Percentiles rank a stretch among this genome's conserved stretches.
These are phyloP conservation scores for Pantherophis vulpinus DNA, from an alignment of 2,797 vertebrate genomes.

Conservation along the genomic window DNA sequence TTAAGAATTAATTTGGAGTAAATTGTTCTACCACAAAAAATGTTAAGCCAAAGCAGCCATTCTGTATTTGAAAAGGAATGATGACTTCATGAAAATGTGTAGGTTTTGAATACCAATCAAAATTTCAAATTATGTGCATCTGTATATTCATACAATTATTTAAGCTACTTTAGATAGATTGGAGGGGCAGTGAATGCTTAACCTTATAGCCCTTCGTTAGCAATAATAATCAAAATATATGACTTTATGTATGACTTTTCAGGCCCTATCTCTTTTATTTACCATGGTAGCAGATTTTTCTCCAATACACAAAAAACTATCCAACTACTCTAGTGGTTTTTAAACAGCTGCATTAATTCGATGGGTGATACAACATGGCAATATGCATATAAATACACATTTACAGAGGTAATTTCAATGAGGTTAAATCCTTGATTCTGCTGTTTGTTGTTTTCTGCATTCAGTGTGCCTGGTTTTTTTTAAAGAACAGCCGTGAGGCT, in stretches of 20 bases:
- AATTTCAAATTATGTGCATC: neutral
- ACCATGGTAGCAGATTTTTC: conserved; percentile 9
- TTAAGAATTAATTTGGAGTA: neutral
- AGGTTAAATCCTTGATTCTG: conserved; percentile 5
- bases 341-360: conserved; percentile 45
- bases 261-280: neutral
- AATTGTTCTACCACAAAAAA: neutral
- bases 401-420: neutral
- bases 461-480: conserved; percentile 37
- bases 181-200: neutral
- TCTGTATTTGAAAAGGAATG: neutral
- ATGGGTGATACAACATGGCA: conserved; percentile 9
- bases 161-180: neutral
- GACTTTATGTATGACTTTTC: neutral
- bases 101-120: neutral
- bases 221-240: neutral
- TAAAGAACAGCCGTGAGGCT: conserved; percentile 11
- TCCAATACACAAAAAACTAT: conserved; percentile 5
- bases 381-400: neutral
- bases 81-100: neutral
- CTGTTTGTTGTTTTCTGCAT: conserved; percentile 18
- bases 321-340: conserved; percentile 19
- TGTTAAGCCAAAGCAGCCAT: neutral
- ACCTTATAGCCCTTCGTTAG: neutral
- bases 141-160: neutral